Percentiles rank a stretch among this genome's conserved stretches.
These are phyloP conservation scores for Pseudanteris insignis DNA, from an alignment of 2,888 invertebrate genomes.

Conservation along the genomic window DNA sequence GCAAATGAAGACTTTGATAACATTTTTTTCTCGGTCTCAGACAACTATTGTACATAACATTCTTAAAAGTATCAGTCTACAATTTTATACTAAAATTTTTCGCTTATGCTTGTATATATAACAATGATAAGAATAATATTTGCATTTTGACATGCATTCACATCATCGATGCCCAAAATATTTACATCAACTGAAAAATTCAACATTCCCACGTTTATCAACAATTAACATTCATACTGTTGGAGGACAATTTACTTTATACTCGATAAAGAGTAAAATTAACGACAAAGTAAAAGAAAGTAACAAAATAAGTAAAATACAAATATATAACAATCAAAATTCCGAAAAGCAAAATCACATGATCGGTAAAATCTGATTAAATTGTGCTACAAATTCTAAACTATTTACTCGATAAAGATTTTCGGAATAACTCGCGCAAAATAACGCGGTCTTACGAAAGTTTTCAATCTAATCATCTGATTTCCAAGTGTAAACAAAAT, in stretches of 20 bases:
- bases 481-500: no score
- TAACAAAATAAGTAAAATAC: no score
- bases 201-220: constrained; percentile 45
- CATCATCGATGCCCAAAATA: constrained; percentile 51
- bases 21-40: constrained; percentile 33
- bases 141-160: constrained; percentile 50
- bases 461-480: no score
- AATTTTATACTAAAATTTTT: constrained; percentile 59
- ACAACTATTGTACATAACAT: constrained; percentile 52
- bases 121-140: constrained; percentile 50
- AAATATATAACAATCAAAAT: no score
- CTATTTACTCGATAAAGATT: no score
- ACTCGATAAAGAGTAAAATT: constrained; percentile 2
- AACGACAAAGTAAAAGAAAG: no score
- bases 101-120: constrained; percentile 50
- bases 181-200: constrained; percentile 51
- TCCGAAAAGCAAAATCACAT: no score
- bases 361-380: no score
- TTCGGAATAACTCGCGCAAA: no score
- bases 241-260: constrained; percentile 18
- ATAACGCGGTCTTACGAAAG: no score
- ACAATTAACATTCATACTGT: constrained; percentile 52
- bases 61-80: constrained; percentile 66
- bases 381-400: no score
- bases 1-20: constrained; percentile 49